A percentile compares a stretch with the other conserved stretches of the same genome.
Evolutionary conservation across 2,113 vertebrate genomes (phyloP).

Genomic region (Perca schrenkii): DNA sequence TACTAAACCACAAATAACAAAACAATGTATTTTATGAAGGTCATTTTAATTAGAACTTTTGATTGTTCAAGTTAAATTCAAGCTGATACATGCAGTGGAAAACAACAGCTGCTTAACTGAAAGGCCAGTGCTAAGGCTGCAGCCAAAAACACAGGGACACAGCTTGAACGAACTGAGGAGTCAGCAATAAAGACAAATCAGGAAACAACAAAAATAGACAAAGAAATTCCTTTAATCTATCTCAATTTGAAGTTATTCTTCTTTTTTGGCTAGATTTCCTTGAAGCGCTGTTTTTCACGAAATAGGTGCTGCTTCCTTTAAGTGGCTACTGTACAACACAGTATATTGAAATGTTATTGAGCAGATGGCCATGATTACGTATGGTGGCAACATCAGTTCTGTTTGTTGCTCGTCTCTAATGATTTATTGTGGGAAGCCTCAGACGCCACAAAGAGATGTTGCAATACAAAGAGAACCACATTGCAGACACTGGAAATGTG

Average conservation of each 20-base stretch:
- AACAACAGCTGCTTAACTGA: conserved; percentile 29
- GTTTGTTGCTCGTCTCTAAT: conserved; percentile 62
- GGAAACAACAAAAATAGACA: conserved; percentile 52
- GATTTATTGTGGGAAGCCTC: conserved; percentile 75
- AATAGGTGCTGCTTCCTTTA: conserved; percentile 47
- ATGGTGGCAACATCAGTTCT: conserved; percentile 60
- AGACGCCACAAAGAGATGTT: conserved; percentile 78
- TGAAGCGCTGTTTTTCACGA: conserved; percentile 48
- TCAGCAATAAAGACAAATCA: conserved; percentile 70
- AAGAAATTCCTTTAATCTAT: conserved; percentile 32
- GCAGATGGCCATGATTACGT: conserved; percentile 38
- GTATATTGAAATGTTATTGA: conserved; percentile 2
- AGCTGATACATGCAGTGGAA: conserved; percentile 9
- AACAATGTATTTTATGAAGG: not conserved
- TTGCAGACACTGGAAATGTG: conserved; percentile 72
- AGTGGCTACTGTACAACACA: not conserved
- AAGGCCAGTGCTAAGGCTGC: conserved; percentile 73
- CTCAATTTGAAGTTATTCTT: conserved; percentile 36
- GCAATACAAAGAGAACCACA: conserved; percentile 72
- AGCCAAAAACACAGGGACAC: conserved; percentile 30
- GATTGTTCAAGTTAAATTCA: not conserved
- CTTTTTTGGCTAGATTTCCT: conserved; percentile 57
- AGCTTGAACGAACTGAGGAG: conserved; percentile 44
- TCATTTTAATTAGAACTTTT: not conserved
- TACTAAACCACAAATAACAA: not conserved